Evolutionary conservation across 2,113 vertebrate genomes (phyloP).

Genomic region (Phylloscopus trochiloides): DNA sequence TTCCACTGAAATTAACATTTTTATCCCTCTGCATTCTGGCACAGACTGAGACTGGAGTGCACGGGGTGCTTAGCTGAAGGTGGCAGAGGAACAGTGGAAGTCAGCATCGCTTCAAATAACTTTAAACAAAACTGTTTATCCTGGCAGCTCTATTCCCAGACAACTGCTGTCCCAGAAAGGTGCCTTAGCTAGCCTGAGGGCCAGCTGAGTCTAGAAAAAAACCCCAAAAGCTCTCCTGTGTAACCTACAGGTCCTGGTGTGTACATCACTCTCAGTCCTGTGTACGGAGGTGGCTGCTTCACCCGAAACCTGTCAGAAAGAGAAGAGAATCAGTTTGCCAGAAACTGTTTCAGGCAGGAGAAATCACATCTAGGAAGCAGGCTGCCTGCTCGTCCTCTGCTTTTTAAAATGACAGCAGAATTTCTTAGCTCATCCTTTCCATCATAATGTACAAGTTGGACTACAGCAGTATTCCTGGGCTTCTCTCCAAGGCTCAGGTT

Average conservation of each 20-base stretch:
- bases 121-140: not conserved
- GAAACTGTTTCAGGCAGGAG: not conserved
- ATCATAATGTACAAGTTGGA: not conserved
- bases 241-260: slow-evolving; percentile 83
- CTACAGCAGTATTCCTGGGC: not conserved
- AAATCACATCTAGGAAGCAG: not conserved
- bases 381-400: not conserved
- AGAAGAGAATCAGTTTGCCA: not conserved
- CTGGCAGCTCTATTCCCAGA: not conserved
- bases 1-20: not conserved
- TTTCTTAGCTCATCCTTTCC: not conserved
- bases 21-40: not conserved
- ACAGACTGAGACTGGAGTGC: rapidly evolving
- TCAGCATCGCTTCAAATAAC: not conserved
- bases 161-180: not conserved
- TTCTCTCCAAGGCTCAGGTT: not conserved
- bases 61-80: not conserved
- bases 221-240: not conserved
- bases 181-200: not conserved
- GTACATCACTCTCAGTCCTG: slow-evolving; percentile 83
- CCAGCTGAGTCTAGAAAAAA: not conserved
- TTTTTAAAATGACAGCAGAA: not conserved
- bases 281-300: slow-evolving; percentile 81
- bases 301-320: slow-evolving; percentile 81
- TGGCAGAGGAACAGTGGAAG: not conserved